Evolutionary conservation across 2,113 vertebrate species (phyloP), one percentile per base, ranked within the genome.

Genomic region (Laticauda colubrina): DNA sequence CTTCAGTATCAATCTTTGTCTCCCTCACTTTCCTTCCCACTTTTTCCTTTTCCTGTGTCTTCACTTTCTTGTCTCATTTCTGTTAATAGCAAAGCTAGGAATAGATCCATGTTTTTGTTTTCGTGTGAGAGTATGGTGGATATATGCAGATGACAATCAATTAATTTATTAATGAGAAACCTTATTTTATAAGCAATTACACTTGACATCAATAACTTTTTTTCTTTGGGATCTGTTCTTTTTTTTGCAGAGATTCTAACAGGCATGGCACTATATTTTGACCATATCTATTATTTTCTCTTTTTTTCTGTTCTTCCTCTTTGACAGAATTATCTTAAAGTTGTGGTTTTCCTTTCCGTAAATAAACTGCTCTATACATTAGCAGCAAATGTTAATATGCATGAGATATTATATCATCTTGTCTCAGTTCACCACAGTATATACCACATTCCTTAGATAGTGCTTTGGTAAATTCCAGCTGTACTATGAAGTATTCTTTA

Each of bases 301-400:
- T 96, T 96, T 97, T 94, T 95, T 96, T 94, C 94, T 43, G 0
- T 56, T 5, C 11, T 18, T 88, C 91, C 94, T 90, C 94, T 95
- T 95, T 95, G 45, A 96, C 96, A 94, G 95, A 96, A 96, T 95
- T 96, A 91, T 95, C 95, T 20, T 81, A 81, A 81, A 81, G 15
- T 3, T 0, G 2, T 39, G 7, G 69, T 39, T 81, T 81, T 81
- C 69, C 69, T 81, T 81, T 39, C 20, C 3, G 1, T 81, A 81
- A 81, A 20, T 81, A 81, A 95, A 96, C 94, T 61, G 0, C 26
- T 95, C 96, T 96, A 97, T 97, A 95, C 95, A 91, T 93, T 93
- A 97, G 94, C 94, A 96, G 94, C 43, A 95, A 95, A 91, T 96
- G 96, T 96, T 97, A 97, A 95, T 95, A 85, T 0, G 21, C 29